A percentile compares a stretch with the other conserved stretches of the same genome.
Conservation (phyloP, 2,113 vertebrate species). For the Tragelaphus buxtoni region DNA sequence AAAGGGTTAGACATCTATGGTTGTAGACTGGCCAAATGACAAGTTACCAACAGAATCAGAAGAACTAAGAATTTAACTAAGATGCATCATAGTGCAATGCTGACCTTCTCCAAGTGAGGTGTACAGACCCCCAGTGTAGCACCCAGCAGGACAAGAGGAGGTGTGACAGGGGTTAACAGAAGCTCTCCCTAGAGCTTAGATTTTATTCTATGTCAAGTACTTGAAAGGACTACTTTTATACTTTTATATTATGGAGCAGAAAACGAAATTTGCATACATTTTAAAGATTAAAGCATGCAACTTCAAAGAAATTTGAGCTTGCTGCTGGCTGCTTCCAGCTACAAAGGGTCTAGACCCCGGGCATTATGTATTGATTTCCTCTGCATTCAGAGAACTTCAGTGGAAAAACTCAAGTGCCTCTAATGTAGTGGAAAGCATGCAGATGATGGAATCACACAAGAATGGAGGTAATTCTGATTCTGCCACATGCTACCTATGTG, state of each 20-base stretch:
- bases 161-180: neutral
- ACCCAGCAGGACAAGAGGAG: neutral
- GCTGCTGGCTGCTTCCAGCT: conserved; percentile 66
- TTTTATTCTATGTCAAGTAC: conserved; percentile 45
- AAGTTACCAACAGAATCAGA: neutral
- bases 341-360: conserved; percentile 63
- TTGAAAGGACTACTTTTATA: conserved; percentile 61
- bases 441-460: neutral
- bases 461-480: neutral
- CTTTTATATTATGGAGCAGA: conserved; percentile 56
- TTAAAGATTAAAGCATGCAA: conserved; percentile 70
- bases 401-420: conserved; percentile 39
- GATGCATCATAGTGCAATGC: neutral
- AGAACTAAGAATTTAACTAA: neutral
- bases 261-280: conserved; percentile 71
- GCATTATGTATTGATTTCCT: conserved; percentile 59
- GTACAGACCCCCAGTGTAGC: neutral
- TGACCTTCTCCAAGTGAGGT: neutral
- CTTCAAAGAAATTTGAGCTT: conserved; percentile 69
- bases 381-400: conserved; percentile 37
- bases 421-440: neutral
- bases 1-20: neutral
- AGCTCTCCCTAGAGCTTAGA: conserved; percentile 15
- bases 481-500: neutral
- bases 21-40: neutral